Evolutionary conservation across 2,888 invertebrate species (phyloP).

Genomic region (Sarcophaga variegata): DNA sequence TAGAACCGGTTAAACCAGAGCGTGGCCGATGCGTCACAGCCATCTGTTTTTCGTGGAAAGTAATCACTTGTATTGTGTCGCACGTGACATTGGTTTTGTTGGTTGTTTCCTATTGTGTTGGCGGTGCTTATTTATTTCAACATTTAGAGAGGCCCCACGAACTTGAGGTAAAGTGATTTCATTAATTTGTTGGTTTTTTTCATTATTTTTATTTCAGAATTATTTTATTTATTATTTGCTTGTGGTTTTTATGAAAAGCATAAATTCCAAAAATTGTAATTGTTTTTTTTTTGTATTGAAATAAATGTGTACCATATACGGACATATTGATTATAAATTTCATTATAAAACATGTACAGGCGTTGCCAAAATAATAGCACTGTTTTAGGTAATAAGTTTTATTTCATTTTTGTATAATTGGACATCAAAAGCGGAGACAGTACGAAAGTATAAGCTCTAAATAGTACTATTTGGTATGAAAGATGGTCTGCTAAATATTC

Average conservation of each 20-base stretch:
- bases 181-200: conserved; percentile 9
- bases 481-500: no score
- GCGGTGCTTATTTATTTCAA: conserved; percentile 93
- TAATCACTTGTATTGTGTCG: conserved; percentile 91
- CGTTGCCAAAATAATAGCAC: no score
- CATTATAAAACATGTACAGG: no score
- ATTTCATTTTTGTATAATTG: no score
- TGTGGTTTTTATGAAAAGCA: conserved; percentile 12
- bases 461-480: no score
- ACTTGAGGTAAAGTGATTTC: conserved; percentile 83
- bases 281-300: background rate
- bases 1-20: conserved; percentile 76
- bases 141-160: conserved; percentile 89
- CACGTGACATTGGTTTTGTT: conserved; percentile 93
- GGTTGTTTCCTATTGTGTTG: conserved; percentile 94
- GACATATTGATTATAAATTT: no score
- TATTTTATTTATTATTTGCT: background rate
- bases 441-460: no score
- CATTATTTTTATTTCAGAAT: conserved; percentile 11
- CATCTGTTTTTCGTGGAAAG: conserved; percentile 86
- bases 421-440: no score
- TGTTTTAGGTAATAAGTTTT: no score
- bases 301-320: no score
- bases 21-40: conserved; percentile 80
- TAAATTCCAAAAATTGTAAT: background rate